Conservation (phyloP, 2,888 invertebrate species). For the Galerucella pusilla region DNA sequence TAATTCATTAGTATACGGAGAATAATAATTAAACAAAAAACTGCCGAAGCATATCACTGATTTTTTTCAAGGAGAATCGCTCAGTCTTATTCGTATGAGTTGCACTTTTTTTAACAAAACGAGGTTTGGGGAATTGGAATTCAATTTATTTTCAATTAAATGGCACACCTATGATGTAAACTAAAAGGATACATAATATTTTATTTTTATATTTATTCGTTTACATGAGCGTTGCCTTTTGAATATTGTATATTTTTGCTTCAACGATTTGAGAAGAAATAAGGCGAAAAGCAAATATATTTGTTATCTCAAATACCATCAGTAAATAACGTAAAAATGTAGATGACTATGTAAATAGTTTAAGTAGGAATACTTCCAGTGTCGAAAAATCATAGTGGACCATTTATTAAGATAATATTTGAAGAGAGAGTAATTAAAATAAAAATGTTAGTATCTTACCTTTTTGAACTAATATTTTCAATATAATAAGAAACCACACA, state of each 20-base stretch:
- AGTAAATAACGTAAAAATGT: too few species aligned
- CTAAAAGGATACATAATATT: not conserved
- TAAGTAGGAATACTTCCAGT: too few species aligned
- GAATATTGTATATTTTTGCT: too few species aligned
- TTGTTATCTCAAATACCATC: too few species aligned
- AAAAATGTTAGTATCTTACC: not conserved
- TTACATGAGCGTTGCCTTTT: too few species aligned
- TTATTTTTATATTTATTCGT: too few species aligned
- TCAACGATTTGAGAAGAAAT: too few species aligned
- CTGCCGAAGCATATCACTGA: slow-evolving; percentile 1
- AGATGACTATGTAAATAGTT: too few species aligned
- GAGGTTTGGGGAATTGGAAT: not conserved
- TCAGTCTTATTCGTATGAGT: not conserved
- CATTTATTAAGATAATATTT: too few species aligned
- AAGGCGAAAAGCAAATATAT: too few species aligned
- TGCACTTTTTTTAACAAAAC: not conserved
- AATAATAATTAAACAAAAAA: slow-evolving; percentile 9
- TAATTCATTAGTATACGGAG: not conserved
- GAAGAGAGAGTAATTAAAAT: not conserved
- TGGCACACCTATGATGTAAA: not conserved
- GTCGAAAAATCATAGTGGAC: too few species aligned
- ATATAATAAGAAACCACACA: not conserved
- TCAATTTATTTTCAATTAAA: not conserved
- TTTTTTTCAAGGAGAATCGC: slow-evolving; percentile 12
- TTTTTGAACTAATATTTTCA: not conserved